These are phyloP conservation scores for Leptarthrus brevirostris DNA, from an alignment of 2,888 invertebrate species.

Conservation along the genomic window DNA sequence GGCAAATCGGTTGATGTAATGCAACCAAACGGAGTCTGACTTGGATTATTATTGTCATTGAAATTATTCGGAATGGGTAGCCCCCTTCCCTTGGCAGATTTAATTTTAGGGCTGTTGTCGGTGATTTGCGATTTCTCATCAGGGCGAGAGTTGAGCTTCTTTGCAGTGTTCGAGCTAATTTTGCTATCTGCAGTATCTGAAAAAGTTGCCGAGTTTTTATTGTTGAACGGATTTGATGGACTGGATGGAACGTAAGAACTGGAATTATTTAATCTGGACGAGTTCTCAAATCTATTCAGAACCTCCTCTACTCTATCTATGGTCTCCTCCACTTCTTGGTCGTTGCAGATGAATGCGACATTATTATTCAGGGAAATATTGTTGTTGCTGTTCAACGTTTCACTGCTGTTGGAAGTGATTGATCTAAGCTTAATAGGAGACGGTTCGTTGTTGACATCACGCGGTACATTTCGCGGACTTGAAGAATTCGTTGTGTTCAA, in stretches of 20 bases:
- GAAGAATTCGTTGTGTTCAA: conserved; percentile 11
- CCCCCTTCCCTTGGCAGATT: conserved; percentile 7
- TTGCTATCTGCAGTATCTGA: conserved; percentile 6
- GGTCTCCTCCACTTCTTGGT: conserved; percentile 53
- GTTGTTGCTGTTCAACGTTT: conserved; percentile 45
- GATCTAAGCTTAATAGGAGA: not conserved
- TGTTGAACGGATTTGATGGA: conserved; percentile 34
- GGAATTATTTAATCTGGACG: conserved; percentile 35
- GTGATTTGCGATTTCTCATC: not conserved
- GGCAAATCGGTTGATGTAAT: conserved; percentile 51
- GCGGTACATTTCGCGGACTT: not conserved
- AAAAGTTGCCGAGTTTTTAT: not conserved
- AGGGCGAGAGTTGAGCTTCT: not conserved
- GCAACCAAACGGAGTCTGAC: conserved; percentile 9
- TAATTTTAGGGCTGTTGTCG: conserved; percentile 8
- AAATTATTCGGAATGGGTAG: not conserved
- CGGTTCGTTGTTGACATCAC: not conserved
- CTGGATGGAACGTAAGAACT: not conserved
- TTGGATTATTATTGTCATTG: conserved; percentile 49
- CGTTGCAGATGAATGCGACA: conserved; percentile 47
- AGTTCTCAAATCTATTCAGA: conserved; percentile 52
- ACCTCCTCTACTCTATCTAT: conserved; percentile 55
- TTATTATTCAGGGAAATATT: conserved; percentile 38
- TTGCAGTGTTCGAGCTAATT: not conserved
- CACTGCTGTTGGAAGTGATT: not conserved